phyloP scores from a whole-genome alignment of 2,113 vertebrate species.

The Parus major region DNA sequence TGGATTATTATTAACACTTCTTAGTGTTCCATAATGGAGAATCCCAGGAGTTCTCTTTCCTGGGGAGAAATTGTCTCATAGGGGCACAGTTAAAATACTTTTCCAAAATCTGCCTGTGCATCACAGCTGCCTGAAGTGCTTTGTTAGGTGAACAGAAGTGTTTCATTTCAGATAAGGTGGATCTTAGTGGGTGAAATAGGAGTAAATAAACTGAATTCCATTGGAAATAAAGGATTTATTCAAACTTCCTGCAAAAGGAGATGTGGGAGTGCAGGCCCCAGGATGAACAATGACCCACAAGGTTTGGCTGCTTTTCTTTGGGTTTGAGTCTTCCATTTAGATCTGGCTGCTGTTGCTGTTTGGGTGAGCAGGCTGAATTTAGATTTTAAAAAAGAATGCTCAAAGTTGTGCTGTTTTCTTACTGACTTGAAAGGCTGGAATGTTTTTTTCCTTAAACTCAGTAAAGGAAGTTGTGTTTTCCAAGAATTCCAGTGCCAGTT shows the following conservation, averaged over 20 bases:
- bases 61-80: not conserved
- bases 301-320: not conserved
- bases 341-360: not conserved
- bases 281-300: rapidly evolving
- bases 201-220: not conserved
- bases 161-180: not conserved
- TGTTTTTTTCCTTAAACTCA: not conserved
- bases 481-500: not conserved
- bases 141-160: not conserved
- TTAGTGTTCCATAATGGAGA: not conserved
- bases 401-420: not conserved
- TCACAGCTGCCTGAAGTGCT: not conserved
- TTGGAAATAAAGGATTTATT: not conserved
- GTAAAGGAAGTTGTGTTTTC: not conserved
- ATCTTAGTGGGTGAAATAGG: not conserved
- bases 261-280: not conserved
- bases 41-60: not conserved
- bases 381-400: not conserved
- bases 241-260: not conserved
- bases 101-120: not conserved
- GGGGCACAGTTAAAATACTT: not conserved
- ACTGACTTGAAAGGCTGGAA: not conserved
- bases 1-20: not conserved
- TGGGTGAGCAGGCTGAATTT: not conserved
- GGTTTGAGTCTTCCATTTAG: not conserved